Base-by-base conservation (phyloP, 2,888 invertebrate genomes). In the Nudaria mundana region DNA sequence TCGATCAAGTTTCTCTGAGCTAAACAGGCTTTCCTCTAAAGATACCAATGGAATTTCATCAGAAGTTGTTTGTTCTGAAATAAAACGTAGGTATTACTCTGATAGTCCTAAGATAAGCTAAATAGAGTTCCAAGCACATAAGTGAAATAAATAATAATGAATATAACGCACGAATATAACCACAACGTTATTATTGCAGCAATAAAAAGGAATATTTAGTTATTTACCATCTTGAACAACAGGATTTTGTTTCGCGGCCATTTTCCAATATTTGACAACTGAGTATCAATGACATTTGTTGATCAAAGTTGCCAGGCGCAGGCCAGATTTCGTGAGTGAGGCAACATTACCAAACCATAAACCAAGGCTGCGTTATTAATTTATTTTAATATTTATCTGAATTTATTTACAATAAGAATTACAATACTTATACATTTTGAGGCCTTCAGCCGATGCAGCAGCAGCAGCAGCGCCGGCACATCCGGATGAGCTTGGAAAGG, bases 1-100 rank as follows among this genome's bases (percentile, higher is more conserved):
- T 60, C 98, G 91, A 81, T 97, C 97, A 61, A 98, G 86, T 74
- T 95, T 97, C 86, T 98, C 98, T 70, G 94, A 90, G 70, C 97
- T 97, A 63, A 97, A 89, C 44, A 98, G 90, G 73, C 93, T 94
- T 70, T 94, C 94, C 74, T 95, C 95, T 58, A 89, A 72, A 44
- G 86, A 84, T 57, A 82, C 74, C 81, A 89, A 60, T 48, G 89
- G 85, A 81, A 86, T 88, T 85, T 87, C 87, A 56, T 87, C 88
- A 48, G 83, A 66, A 53, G 79, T 62, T 52, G 78, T 56, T 75
- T 79, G 82, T 48, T 78, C 88, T 87, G 72, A 48, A 77, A 76
- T 48, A 66, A 60, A 51, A 50, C 15, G 45, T 6, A 22, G 23
- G 11, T 26, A 24, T 14, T 0, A 24, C 14, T n/a, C 13, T 10